Evolutionary conservation across 2,113 vertebrate species (phyloP), one percentile per base, ranked within the genome.

Genomic region (Mystacornis crossleyi): DNA sequence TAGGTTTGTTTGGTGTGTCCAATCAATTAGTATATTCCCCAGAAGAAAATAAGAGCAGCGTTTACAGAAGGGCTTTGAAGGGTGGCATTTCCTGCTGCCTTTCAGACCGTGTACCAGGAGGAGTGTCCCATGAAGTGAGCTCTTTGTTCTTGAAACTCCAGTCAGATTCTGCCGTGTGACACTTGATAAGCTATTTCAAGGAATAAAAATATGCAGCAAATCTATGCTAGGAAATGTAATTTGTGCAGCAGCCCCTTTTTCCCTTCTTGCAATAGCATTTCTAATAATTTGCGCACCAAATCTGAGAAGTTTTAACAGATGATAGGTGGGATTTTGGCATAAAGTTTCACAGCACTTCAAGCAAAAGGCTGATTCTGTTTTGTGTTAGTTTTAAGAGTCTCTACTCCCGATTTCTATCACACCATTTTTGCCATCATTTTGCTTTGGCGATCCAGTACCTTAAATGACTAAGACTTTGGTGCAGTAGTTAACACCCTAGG

Each of bases 21-120:
- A 84, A 43, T 85, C 43, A 75, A 82, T 86, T 93, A 86, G 61
- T 92, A 75, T 71, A 43, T 87, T 93, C 67, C 47, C 53, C 62
- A 57, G 71, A 78, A 95, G 86, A 94, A 95, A 81, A 70, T 13
- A 53, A 77, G 62, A 80, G 70, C 16, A 19, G 34, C 9, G 9
- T 95, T 96, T 95, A 64, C 85, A 45, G 69, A 47, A 60, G 82
- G 65, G 81, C 91, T 95, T 97, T 91, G 81, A 91, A 97, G 93
- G 93, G 58, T 94, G 84, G 87, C 60, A 69, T 97, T 93, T 96
- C 94, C 90, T 95, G 66, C 79, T 87, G 47, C 85, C 80, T 93
- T 90, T 88, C 78, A 83, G 96, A 64, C 86, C 4, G 3, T 66
- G 10, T 45, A 58, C 57, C 64, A 86, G 74, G 66, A 96, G 75